phyloP scores from a whole-genome alignment of 2,888 invertebrate species.

The Acrobeloides nanus region DNA sequence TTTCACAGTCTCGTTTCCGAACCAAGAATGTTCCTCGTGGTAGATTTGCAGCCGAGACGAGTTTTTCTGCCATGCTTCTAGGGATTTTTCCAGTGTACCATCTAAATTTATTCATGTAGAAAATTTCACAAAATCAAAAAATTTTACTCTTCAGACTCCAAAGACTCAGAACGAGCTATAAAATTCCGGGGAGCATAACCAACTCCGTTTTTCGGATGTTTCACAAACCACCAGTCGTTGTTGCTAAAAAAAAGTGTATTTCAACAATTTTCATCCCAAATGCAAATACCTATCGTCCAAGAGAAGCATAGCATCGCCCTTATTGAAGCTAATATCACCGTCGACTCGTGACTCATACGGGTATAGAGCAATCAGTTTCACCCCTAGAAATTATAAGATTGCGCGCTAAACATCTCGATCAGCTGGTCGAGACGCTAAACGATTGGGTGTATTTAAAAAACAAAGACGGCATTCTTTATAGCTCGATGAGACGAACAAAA shows the following conservation, averaged over 20 bases:
- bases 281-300: slow-evolving; percentile 68
- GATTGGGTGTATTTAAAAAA: too few relatives aligned
- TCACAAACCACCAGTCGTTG: slow-evolving; percentile 93
- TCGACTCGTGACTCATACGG: slow-evolving; percentile 89
- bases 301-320: slow-evolving; percentile 91
- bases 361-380: slow-evolving; percentile 75
- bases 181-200: slow-evolving; percentile 89
- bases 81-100: slow-evolving; percentile 98
- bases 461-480: too few relatives aligned
- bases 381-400: slow-evolving; percentile 3
- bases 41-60: slow-evolving; percentile 77
- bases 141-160: slow-evolving; percentile 90
- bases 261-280: not conserved
- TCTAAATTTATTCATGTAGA: slow-evolving; percentile 60
- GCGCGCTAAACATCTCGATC: too few relatives aligned
- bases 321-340: slow-evolving; percentile 85
- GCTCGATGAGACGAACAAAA: too few relatives aligned
- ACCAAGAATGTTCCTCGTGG: slow-evolving; percentile 89
- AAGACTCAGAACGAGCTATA: slow-evolving; percentile 86
- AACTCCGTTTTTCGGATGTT: slow-evolving; percentile 58
- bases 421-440: too few relatives aligned
- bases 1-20: slow-evolving; percentile 86
- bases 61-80: slow-evolving; percentile 89
- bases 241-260: slow-evolving; percentile 61
- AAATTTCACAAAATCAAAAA: slow-evolving; percentile 7